Evolutionary conservation across 1,140 invertebrate species (phyloP), one percentile per base, ranked within the genome.

Genomic region (Aradophagus sp.): DNA sequence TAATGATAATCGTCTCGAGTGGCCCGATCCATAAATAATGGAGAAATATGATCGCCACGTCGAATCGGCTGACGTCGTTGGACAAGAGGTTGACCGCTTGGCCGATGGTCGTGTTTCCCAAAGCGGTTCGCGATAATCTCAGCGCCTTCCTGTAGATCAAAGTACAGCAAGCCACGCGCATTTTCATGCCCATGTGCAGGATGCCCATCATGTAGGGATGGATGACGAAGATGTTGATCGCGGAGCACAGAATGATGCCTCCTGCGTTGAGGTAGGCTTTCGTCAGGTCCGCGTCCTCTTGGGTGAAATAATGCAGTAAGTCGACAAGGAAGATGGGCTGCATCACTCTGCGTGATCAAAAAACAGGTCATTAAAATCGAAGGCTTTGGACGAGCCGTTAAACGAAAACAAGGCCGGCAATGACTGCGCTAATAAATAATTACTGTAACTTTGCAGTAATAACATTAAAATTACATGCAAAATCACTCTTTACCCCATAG

Each of bases 71-170:
- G 6, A 92, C 89, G 76, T 97, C 95, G 56, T 96, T 97, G 1
- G 95, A 95, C 41, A 97, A 81, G 0, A 97, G 86, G 81, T 97
- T 97, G 0, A 97, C 91, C 42, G 95, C 92, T 78, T 95, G 92
- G 0, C 95, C 95, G 2, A 92, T 87, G 0, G 94, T 91, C 0
- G 93, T 94, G 79, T 93, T 89, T 0, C 89, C 90, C 11, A 95
- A 81, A n/a, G 93, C 91, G n/a, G 87, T 88, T 65, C 87, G 87
- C 4, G 88, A 90, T 0, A 91, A 74, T 68, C 83, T 84, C 29
- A 92, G 76, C 1, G 87, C 91, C 89, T 96, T 94, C 80, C 91
- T 90, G 77, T 95, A 97, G 42, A 96, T 90, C 0, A 96, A 80
- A 0, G 93, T 92, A 44, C 92, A 94, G 61, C 91, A 91, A 0